phyloP scores from a whole-genome alignment of 2,888 invertebrate genomes.

The Bugula neritina region DNA sequence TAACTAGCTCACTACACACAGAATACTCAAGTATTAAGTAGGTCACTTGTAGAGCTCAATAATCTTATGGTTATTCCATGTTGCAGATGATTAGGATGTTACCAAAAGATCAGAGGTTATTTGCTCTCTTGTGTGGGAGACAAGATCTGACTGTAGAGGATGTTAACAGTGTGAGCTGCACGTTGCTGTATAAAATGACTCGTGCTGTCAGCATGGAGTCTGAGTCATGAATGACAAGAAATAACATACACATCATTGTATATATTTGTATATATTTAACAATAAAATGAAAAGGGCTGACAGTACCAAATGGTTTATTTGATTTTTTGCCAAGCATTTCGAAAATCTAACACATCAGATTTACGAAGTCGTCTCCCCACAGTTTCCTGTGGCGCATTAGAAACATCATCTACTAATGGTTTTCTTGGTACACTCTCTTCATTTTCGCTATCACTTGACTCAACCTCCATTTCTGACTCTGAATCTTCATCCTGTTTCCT shows the following conservation, averaged over 20 bases:
- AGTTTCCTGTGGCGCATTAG: not conserved
- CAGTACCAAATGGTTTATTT: not conserved
- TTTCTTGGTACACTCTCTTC: not conserved
- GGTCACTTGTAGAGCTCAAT: too few species aligned
- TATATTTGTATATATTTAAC: not conserved
- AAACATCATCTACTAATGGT: not conserved
- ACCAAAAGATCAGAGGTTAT: slow-evolving; percentile 17
- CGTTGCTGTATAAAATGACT: slow-evolving; percentile 3
- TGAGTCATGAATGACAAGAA: not conserved
- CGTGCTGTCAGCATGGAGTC: not conserved
- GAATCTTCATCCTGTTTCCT: not conserved
- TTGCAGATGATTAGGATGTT: slow-evolving; percentile 2
- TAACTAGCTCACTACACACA: too few species aligned
- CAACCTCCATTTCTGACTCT: slow-evolving; percentile 17
- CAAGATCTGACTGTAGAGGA: not conserved
- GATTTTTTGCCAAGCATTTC: slow-evolving; percentile 13
- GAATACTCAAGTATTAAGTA: too few species aligned
- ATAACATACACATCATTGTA: not conserved
- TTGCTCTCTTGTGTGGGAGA: not conserved
- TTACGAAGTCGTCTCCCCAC: not conserved
- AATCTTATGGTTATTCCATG: too few species aligned
- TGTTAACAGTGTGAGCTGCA: slow-evolving; percentile 11
- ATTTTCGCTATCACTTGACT: not conserved
- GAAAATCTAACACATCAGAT: slow-evolving; percentile 2
- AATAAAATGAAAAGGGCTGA: not conserved